A percentile compares a stretch with the other conserved stretches of the same genome.
phyloP scores from a whole-genome alignment of 37 sponge, comb jelly and placozoan genomes.

The Eunapius fragilis region DNA sequence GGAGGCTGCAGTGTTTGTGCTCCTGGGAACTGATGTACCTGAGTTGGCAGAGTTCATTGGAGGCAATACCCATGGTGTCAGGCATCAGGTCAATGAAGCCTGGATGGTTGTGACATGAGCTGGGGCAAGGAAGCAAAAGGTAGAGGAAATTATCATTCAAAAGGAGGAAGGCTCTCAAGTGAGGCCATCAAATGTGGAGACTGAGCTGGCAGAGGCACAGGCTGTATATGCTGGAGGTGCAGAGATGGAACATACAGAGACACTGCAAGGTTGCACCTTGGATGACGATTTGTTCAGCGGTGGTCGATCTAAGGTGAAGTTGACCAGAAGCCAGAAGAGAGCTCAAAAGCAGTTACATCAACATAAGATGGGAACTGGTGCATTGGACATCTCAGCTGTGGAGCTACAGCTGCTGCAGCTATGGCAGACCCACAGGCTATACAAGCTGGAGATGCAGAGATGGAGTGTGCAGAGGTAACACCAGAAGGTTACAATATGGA shows the following conservation, averaged over 20 bases:
- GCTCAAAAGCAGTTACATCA: not conserved
- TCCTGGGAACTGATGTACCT: slow-evolving; percentile 34
- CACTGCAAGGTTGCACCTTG: not conserved
- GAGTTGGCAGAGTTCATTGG: not conserved
- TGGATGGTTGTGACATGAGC: slow-evolving; percentile 2
- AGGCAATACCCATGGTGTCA: not conserved
- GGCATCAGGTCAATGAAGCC: not conserved
- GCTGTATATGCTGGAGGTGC: not conserved
- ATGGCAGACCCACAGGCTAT: too few species aligned
- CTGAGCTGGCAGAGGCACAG: not conserved
- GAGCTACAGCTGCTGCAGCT: too few species aligned
- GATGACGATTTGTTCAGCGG: slow-evolving; percentile 8
- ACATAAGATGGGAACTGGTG: not conserved
- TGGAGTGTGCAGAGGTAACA: slow-evolving; percentile 1
- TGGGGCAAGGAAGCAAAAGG: slow-evolving; percentile 7
- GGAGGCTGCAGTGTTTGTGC: slow-evolving; percentile 18
- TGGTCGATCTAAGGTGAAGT: not conserved
- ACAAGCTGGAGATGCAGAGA: not conserved
- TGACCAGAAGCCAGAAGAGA: slow-evolving; percentile 3
- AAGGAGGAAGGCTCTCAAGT: not conserved
- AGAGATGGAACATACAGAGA: not conserved
- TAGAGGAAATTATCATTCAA: not conserved
- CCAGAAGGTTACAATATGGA: not conserved
- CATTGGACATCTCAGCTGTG: not conserved
- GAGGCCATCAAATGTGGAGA: not conserved